Evolutionary conservation across 2,113 vertebrate species (phyloP).

Genomic region (Theristicus caerulescens): DNA sequence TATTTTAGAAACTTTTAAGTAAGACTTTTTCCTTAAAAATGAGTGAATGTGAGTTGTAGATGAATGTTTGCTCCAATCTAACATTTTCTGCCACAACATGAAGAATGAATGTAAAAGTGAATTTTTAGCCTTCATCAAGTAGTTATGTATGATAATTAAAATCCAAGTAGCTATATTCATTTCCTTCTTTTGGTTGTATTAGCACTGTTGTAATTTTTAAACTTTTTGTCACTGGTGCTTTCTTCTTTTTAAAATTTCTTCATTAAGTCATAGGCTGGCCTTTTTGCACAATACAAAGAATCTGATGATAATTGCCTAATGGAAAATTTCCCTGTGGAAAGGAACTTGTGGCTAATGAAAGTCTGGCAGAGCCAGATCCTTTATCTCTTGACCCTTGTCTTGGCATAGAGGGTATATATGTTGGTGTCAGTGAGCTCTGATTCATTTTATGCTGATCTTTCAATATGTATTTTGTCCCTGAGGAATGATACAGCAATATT

Average conservation of each 20-base stretch:
- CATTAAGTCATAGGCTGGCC: neutral
- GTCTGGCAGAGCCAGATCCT: neutral
- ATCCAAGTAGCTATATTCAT: neutral
- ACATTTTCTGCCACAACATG: neutral
- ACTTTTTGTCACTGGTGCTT: neutral
- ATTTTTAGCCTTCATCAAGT: neutral
- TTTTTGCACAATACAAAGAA: neutral
- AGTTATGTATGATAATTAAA: neutral
- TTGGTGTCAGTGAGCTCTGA: neutral
- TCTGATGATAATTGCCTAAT: neutral
- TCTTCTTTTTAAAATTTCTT: neutral
- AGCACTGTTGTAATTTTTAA: neutral
- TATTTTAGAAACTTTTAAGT: neutral
- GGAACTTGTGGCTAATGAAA: neutral
- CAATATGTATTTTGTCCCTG: neutral
- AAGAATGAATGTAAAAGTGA: neutral
- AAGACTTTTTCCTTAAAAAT: neutral
- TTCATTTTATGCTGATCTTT: neutral
- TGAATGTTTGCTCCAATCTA: neutral
- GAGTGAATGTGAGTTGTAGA: neutral
- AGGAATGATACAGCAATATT: neutral
- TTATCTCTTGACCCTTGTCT: neutral
- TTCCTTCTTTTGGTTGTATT: neutral
- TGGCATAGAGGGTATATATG: neutral
- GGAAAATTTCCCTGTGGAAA: neutral